These are phyloP conservation scores for Drosophila tani DNA, from an alignment of 1,140 invertebrate species.

Conservation along the genomic window DNA sequence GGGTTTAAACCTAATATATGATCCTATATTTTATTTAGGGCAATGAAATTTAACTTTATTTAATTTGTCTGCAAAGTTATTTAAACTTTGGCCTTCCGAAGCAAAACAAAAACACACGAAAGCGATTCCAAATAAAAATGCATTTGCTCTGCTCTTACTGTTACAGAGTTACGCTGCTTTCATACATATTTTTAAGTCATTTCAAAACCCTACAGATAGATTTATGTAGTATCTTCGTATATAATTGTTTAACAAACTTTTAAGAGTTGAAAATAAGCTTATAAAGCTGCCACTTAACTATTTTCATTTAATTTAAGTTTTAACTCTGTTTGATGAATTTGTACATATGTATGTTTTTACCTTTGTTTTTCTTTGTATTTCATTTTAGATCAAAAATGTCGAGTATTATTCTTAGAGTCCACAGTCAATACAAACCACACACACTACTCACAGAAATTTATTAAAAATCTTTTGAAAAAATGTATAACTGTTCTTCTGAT, in stretches of 20 bases:
- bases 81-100: too few relatives aligned
- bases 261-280: background rate
- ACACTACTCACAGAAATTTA: constrained; percentile 20
- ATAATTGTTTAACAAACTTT: constrained; percentile 11
- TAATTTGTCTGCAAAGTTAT: too few relatives aligned
- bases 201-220: too few relatives aligned
- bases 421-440: constrained; percentile 22
- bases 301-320: constrained; percentile 5
- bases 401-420: constrained; percentile 70
- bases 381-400: constrained; percentile 81
- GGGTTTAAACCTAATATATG: too few relatives aligned
- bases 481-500: constrained; percentile 22
- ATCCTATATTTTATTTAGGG: too few relatives aligned
- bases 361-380: constrained; percentile 67
- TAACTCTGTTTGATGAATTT: constrained; percentile 21
- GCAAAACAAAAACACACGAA: too few relatives aligned
- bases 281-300: background rate
- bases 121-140: too few relatives aligned
- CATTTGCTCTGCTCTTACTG: too few relatives aligned
- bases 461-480: constrained; percentile 11
- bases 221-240: too few relatives aligned
- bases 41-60: too few relatives aligned
- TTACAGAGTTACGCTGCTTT: too few relatives aligned
- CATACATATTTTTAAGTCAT: too few relatives aligned
- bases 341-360: constrained; percentile 34